Percentiles rank a stretch among this genome's conserved stretches.
These are phyloP conservation scores for Cryptomyrus ogoouensis DNA, from an alignment of 2,113 vertebrate species.

Conservation along the genomic window DNA sequence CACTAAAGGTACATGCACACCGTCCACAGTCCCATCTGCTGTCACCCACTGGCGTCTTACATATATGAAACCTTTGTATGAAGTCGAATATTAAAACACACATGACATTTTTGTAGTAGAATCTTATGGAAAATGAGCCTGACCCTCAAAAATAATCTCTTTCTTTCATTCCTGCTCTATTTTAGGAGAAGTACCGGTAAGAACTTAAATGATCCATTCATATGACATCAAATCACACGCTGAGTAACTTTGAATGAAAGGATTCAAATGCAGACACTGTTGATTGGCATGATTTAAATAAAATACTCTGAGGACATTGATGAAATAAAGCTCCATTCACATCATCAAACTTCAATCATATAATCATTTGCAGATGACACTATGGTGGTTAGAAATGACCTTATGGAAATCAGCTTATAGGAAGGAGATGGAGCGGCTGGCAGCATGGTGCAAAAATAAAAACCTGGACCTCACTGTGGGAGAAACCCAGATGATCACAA, in stretches of 20 bases:
- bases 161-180: not conserved
- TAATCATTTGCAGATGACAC: not conserved
- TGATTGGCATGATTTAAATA: not conserved
- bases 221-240: not conserved
- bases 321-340: conserved; percentile 5
- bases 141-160: not conserved
- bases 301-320: not conserved
- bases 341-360: not conserved
- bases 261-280: conserved; percentile 7
- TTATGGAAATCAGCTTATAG: not conserved
- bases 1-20: not conserved
- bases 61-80: not conserved
- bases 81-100: not conserved
- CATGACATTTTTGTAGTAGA: not conserved
- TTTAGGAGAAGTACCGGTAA: not conserved
- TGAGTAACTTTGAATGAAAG: conserved; percentile 8
- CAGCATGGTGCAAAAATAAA: not conserved
- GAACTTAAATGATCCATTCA: not conserved
- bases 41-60: not conserved
- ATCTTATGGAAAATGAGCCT: not conserved
- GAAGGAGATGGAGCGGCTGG: not conserved
- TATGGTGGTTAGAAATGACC: not conserved
- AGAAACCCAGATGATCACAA: not conserved
- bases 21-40: not conserved
- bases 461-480: not conserved